These are phyloP conservation scores for Acanthopleura granulata DNA, from an alignment of 2,888 invertebrate genomes.

Conservation along the genomic window DNA sequence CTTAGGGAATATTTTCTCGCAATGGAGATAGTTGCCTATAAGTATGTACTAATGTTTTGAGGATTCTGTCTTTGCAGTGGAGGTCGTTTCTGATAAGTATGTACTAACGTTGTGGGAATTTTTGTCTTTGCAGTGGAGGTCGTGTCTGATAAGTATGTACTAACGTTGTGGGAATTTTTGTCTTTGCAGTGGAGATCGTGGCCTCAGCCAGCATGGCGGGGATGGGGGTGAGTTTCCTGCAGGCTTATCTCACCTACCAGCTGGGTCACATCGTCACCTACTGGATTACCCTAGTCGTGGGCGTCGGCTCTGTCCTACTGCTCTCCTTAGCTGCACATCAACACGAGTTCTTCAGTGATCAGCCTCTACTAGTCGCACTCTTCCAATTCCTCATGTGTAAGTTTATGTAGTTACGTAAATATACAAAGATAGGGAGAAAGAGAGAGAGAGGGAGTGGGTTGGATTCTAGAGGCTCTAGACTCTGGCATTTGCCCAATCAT, in stretches of 20 bases:
- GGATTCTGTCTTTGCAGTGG: too few species aligned
- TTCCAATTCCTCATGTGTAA: slow-evolving; percentile 17
- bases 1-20: too few species aligned
- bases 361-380: slow-evolving; percentile 3
- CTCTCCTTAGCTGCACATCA: slow-evolving; percentile 7
- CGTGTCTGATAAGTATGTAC: background rate
- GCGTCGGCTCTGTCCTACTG: slow-evolving; percentile 11
- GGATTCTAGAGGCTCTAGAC: too few species aligned
- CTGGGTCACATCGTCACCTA: background rate
- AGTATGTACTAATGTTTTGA: too few species aligned
- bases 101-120: too few species aligned
- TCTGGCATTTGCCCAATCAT: too few species aligned
- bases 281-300: background rate
- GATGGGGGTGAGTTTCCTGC: slow-evolving; percentile 17
- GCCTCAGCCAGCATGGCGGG: slow-evolving; percentile 16
- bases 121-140: too few species aligned
- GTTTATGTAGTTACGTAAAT: background rate
- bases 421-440: slow-evolving; percentile 16
- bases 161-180: background rate
- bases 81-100: too few species aligned
- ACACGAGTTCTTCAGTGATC: slow-evolving; percentile 10
- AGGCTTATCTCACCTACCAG: slow-evolving; percentile 1
- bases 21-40: too few species aligned
- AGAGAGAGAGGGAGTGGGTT: slow-evolving; percentile 18
- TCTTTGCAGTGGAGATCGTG: slow-evolving; percentile 12